Evolutionary conservation across 2,888 invertebrate species (phyloP).

Genomic region (Coronaproctus castanopsis): DNA sequence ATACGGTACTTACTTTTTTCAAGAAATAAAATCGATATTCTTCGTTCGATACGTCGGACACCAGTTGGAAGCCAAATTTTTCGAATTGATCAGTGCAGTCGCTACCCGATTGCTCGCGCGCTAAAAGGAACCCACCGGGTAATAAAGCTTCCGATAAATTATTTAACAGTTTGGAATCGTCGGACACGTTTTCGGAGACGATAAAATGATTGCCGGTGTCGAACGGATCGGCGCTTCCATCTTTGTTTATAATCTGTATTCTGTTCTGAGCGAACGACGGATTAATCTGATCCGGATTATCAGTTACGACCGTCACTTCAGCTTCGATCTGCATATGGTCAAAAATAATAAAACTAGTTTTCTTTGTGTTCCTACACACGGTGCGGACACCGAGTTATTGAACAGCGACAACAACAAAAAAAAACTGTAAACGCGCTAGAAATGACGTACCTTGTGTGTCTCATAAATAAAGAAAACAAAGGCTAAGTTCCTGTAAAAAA

Average conservation of each 20-base stretch:
- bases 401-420: too few species aligned
- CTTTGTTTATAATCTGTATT: neutral
- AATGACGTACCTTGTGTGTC: too few species aligned
- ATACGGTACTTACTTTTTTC: neutral
- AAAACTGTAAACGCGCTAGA: too few species aligned
- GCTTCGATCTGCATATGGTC: neutral
- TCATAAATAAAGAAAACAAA: too few species aligned
- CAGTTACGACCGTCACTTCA: neutral
- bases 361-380: too few species aligned
- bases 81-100: neutral
- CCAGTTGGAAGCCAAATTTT: neutral
- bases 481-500: too few species aligned
- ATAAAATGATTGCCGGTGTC: neutral
- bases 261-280: neutral
- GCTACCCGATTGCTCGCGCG: neutral
- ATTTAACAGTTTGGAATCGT: neutral
- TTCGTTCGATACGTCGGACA: neutral
- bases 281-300: neutral
- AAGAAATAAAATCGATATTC: neutral
- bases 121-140: neutral
- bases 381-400: too few species aligned
- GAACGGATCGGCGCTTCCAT: neutral
- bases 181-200: neutral
- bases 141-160: neutral
- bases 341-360: too few species aligned